Evolutionary conservation across 1,140 invertebrate species (phyloP).

Genomic region (Batillaria attramentaria): DNA sequence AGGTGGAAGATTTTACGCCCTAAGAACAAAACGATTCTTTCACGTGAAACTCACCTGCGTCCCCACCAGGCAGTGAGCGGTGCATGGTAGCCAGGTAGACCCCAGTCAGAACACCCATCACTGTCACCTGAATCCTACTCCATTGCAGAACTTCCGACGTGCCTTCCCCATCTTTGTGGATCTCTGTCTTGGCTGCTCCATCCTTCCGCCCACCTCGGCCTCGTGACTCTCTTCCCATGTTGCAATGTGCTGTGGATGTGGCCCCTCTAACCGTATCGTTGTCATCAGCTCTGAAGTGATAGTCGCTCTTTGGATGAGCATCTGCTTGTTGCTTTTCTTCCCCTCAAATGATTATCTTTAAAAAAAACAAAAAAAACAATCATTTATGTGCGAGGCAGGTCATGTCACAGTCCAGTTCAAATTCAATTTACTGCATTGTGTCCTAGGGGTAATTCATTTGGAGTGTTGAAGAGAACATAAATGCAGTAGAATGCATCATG

Average conservation of each 20-base stretch:
- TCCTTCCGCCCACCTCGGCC: too few relatives aligned
- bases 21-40: slow-evolving; percentile 41
- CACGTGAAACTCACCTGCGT: slow-evolving; percentile 55
- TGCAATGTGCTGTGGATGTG: too few relatives aligned
- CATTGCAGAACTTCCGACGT: background rate
- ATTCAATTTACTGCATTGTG: background rate
- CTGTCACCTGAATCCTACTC: background rate
- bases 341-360: background rate
- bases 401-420: background rate
- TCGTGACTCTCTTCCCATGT: too few relatives aligned
- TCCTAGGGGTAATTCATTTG: background rate
- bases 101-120: slow-evolving; percentile 20
- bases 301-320: too few relatives aligned
- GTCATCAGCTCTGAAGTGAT: too few relatives aligned
- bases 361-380: background rate
- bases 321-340: background rate
- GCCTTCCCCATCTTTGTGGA: background rate
- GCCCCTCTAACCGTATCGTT: too few relatives aligned
- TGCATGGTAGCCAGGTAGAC: slow-evolving; percentile 57
- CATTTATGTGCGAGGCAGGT: background rate
- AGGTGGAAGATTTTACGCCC: too few relatives aligned
- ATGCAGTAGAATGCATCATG: too few relatives aligned
- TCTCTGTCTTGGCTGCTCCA: background rate
- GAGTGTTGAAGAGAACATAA: background rate
- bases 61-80: slow-evolving; percentile 61